Percentiles rank a stretch among this genome's conserved stretches.
These are phyloP conservation scores for Bembecia ichneumoniformis DNA, from an alignment of 2,888 invertebrate species.

Conservation along the genomic window DNA sequence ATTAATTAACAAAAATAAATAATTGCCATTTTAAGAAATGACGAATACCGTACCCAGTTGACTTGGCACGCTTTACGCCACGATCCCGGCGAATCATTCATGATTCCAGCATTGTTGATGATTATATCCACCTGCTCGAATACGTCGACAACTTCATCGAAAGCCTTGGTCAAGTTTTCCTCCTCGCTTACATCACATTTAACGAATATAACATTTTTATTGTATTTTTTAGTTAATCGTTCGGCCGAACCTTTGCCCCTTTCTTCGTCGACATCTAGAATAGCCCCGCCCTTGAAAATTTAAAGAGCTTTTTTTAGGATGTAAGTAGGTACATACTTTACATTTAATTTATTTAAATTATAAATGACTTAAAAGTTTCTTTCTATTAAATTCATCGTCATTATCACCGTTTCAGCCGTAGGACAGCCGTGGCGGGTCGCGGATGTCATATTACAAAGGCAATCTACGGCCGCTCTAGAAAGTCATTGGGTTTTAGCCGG, in stretches of 20 bases:
- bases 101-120: constrained; percentile 6
- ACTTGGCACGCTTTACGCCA: constrained; percentile 1
- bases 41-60: constrained; percentile 1
- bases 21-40: background rate
- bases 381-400: no score
- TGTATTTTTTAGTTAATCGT: constrained; percentile 21
- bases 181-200: constrained; percentile 38
- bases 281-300: constrained; percentile 23
- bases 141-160: constrained; percentile 20
- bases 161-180: constrained; percentile 21
- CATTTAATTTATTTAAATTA: no score
- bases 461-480: no score
- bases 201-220: constrained; percentile 23
- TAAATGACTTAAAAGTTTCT: no score
- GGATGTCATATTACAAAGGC: no score
- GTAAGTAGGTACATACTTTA: no score
- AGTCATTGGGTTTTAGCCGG: no score
- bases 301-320: background rate
- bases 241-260: constrained; percentile 21
- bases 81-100: constrained; percentile 3
- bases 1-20: background rate
- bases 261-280: constrained; percentile 30
- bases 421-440: no score
- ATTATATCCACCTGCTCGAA: constrained; percentile 6
- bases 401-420: no score